A percentile compares a stretch with the other conserved stretches of the same genome.
Evolutionary conservation across 2,113 vertebrate species (phyloP).

Genomic region (Laticauda colubrina): DNA sequence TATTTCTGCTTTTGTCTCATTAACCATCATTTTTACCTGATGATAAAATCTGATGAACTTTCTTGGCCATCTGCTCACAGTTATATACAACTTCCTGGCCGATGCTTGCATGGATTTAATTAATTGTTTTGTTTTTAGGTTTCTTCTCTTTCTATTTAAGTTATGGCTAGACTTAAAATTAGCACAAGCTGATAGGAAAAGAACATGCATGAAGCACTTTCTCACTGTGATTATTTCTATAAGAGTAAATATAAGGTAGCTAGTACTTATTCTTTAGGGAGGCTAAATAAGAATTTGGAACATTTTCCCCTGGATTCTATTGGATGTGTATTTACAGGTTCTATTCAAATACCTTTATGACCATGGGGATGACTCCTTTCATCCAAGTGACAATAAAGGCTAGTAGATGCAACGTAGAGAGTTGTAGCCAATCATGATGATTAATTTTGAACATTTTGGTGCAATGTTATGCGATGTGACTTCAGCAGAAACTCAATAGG

Average conservation of each 20-base stretch:
- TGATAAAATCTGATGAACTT: not conserved
- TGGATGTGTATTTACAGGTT: not conserved
- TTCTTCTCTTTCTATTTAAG: not conserved
- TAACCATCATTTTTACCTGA: not conserved
- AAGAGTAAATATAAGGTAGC: not conserved
- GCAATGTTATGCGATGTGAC: slow-evolving; percentile 7
- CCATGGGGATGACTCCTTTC: not conserved
- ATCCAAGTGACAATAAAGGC: not conserved
- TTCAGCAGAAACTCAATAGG: not conserved
- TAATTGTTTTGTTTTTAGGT: not conserved
- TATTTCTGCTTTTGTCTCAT: not conserved
- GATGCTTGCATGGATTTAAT: not conserved
- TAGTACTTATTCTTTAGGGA: not conserved
- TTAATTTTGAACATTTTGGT: not conserved
- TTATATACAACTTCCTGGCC: not conserved
- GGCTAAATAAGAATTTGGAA: not conserved
- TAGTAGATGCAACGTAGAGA: not conserved
- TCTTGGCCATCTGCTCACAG: not conserved
- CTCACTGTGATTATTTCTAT: not conserved
- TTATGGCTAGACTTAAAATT: slow-evolving; percentile 2
- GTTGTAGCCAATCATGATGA: not conserved
- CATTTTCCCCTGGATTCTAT: not conserved
- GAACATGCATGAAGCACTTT: not conserved
- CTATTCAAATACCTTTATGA: not conserved
- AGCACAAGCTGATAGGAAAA: slow-evolving; percentile 27